Conservation (phyloP, 2,113 vertebrate species). For the Thamnaconus septentrionalis region DNA sequence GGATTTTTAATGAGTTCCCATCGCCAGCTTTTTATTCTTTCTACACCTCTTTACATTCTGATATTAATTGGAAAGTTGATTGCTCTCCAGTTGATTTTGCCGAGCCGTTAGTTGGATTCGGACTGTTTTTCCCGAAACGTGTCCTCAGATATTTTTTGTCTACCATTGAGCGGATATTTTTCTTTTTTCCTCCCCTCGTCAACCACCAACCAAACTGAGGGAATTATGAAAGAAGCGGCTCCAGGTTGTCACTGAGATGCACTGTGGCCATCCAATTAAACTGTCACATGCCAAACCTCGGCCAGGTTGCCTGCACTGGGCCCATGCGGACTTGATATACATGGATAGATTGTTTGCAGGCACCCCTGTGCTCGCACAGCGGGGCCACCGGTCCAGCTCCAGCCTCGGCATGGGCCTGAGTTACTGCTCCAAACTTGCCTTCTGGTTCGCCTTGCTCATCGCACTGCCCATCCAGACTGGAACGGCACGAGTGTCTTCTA, state of each 20-base stretch:
- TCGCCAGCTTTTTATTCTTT: conserved; percentile 2
- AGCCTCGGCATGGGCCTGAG: conserved; percentile 72
- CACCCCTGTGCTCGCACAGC: conserved; percentile 54
- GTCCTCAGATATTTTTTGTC: conserved; percentile 17
- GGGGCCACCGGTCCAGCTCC: conserved; percentile 52
- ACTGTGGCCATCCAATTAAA: conserved; percentile 61
- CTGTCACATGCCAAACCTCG: conserved; percentile 54
- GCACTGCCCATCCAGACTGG: conserved; percentile 75
- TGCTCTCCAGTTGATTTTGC: not conserved
- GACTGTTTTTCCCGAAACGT: conserved; percentile 14
- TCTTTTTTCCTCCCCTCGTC: not conserved
- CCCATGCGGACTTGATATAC: conserved; percentile 64
- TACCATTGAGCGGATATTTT: conserved; percentile 36
- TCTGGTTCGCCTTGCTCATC: conserved; percentile 73
- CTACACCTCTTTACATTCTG: conserved; percentile 28
- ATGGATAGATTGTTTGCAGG: conserved; percentile 54
- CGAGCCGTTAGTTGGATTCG: conserved; percentile 39
- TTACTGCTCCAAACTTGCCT: conserved; percentile 71
- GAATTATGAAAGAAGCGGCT: conserved; percentile 62
- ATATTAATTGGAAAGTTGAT: conserved; percentile 36
- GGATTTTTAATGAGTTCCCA: conserved; percentile 27
- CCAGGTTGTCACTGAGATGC: conserved; percentile 71
- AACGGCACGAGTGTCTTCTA: conserved; percentile 90
- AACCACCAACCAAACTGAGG: conserved; percentile 31
- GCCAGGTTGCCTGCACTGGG: conserved; percentile 51